Percentiles rank a stretch among this genome's conserved stretches.
Conservation (phyloP, 2,797 vertebrate genomes). For the Discoglossus pictus region DNA sequence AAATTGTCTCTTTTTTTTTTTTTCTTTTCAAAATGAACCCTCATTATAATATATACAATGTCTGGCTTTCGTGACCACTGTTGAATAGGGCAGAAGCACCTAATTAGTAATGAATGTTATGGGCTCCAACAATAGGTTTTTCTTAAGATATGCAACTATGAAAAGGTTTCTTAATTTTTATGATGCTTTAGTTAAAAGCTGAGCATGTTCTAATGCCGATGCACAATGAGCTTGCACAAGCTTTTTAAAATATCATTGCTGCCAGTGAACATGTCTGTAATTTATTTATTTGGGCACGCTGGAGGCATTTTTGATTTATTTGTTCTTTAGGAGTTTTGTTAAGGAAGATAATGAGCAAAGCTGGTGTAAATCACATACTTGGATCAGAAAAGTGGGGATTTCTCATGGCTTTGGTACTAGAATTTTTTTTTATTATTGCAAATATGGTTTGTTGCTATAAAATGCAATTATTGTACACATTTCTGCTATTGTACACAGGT, state of each 20-base stretch:
- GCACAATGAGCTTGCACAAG: conserved; percentile 85
- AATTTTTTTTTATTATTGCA: conserved; percentile 77
- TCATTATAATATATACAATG: conserved; percentile 48
- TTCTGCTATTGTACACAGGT: conserved; percentile 60
- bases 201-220: conserved; percentile 83
- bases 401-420: conserved; percentile 88
- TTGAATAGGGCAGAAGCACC: conserved; percentile 52
- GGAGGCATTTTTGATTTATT: conserved; percentile 90
- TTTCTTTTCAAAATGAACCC: conserved; percentile 29
- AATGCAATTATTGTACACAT: conserved; percentile 59
- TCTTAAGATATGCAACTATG: conserved; percentile 54
- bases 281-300: conserved; percentile 93
- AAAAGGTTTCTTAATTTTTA: conserved; percentile 53
- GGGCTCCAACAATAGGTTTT: conserved; percentile 54
- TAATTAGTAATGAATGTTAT: conserved; percentile 60
- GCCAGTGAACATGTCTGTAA: conserved; percentile 89
- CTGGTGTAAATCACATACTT: conserved; percentile 91
- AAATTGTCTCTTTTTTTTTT: conserved; percentile 32
- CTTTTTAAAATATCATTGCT: conserved; percentile 98
- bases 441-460: conserved; percentile 75
- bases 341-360: conserved; percentile 94
- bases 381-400: conserved; percentile 79
- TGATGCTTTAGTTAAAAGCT: conserved; percentile 82
- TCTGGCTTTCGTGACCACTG: conserved; percentile 44
- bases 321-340: conserved; percentile 94